Percentiles rank a stretch among this genome's conserved stretches.
Evolutionary conservation across 2,888 invertebrate species (phyloP).

Genomic region (Stenodema calcarata): DNA sequence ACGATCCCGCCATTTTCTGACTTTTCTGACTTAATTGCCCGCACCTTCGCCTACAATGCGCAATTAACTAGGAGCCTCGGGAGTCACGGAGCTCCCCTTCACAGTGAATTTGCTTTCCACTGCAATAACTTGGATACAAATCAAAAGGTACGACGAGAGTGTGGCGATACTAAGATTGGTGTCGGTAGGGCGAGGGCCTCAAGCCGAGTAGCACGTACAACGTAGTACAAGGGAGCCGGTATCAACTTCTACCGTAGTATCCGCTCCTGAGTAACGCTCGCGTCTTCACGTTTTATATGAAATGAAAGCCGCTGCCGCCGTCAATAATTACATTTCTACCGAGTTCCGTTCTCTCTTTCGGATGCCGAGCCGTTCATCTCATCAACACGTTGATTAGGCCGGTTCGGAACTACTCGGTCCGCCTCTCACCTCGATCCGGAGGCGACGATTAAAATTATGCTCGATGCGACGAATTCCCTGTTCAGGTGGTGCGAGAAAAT

Average conservation of each 20-base stretch:
- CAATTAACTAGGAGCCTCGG: constrained; percentile 11
- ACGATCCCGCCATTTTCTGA: background rate
- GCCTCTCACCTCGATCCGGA: background rate
- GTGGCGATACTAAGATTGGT: background rate
- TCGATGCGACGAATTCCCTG: no score
- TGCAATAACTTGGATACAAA: background rate
- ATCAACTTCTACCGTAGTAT: background rate
- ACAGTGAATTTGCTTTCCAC: background rate
- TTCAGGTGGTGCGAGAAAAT: no score
- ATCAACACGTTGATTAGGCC: constrained; percentile 26
- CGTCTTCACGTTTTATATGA: constrained; percentile 44
- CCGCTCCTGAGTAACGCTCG: background rate
- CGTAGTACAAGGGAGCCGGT: background rate
- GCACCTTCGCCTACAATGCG: background rate
- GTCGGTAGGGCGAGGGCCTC: background rate
- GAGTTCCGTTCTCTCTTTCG: background rate
- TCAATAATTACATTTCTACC: constrained; percentile 31
- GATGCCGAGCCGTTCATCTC: background rate
- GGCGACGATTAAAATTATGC: no score
- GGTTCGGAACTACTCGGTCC: background rate
- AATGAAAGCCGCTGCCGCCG: constrained; percentile 32
- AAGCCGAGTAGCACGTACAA: constrained; percentile 39
- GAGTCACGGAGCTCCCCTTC: constrained; percentile 3
- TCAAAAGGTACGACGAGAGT: background rate
- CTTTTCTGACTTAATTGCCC: background rate